Base-by-base conservation (phyloP, 2,797 vertebrate species). In the Cirrhinus mrigala region DNA sequence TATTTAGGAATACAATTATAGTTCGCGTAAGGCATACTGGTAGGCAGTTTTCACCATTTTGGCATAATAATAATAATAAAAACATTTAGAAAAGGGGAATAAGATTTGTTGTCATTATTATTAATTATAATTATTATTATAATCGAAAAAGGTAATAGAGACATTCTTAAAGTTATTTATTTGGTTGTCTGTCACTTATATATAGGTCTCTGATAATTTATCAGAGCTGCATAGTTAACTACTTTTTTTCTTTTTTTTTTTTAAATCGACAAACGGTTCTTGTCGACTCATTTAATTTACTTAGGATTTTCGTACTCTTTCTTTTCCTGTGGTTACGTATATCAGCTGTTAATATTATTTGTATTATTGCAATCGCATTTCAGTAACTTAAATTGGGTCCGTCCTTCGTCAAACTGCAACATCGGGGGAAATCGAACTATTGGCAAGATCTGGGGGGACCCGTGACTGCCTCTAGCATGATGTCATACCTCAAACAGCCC, bases 401-500 rank as follows among this genome's bases (percentile, higher is more conserved):
- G 85, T 92, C 92, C 91, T 90, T 92, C 93, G 94, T 91, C 94
- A 95, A 95, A 92, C 94, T 96, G 95, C 95, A 95, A 93, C 94
- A 95, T 93, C 94, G 94, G 92, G 94, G 94, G 88, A 94, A 94
- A 92, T 88, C 93, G 88, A 94, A 92, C 93, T 94, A 93, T 92
- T 95, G 95, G 94, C 93, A 93, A 92, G 95, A 95, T 93, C 94
- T 96, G 94, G 95, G 95, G 92, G 94, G 93, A 94, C 95, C 94
- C 87, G 94, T 95, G 94, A 94, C 93, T 91, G 96, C 96, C 95
- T 97, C 96, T 97, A 98, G 97, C 96, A 99, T 99, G 98, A 98
- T 98, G 97, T 98, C 98, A 96, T 99, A 98, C 96, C 97, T 98
- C 95, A 99, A 98, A 97, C 97, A 99, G 96, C 96, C 97, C 93